Evolutionary conservation across 2,113 vertebrate species (phyloP), one percentile per base, ranked within the genome.

Genomic region (Podiceps cristatus): DNA sequence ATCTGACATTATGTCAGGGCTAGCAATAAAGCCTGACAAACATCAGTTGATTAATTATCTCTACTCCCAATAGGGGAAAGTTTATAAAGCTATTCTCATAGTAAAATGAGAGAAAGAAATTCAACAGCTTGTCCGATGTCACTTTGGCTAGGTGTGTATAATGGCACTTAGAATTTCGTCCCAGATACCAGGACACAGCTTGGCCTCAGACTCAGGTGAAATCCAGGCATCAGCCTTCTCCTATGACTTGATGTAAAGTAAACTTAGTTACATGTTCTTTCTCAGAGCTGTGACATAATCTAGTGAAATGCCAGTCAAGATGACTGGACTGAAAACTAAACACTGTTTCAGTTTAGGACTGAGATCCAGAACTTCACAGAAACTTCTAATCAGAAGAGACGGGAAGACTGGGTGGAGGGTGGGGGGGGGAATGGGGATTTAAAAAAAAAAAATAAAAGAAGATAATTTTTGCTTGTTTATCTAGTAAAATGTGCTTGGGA

Each of bases 381-480:
- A 88, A 63, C 3, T 53, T 49, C 49, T 76, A 18, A 53, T 8
- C 16, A 77, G 33, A 88, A 76, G 7, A 78, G 18, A 73, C 15
- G 31, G 35, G 20, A 73, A 35, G 35, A 47, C 24, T 3, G 6
- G 2, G 15, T 3, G 6, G 2, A 12, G 44, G 8, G 23, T 9
- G 5, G 23, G n/a, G 1, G 31, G 2, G 7, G 5, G n/a, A n/a
- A n/a, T n/a, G 15, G 2, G 2, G 3, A 18, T 13, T 14, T 60
- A 53, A 29, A 52, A 68, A 50, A 7, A 8, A 29, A 42, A 58
- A 35, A n/a, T n/a, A n/a, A n/a, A 37, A 37, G 9, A 37, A 37
- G 10, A 11, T 29, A 3, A 5, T 4, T 27, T 86, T 47, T 68
- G 4, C 13, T 64, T 71, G 13, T 84, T 60, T 75, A 60, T 55